Evolutionary conservation across 2,113 vertebrate species (phyloP).

Genomic region (Paralichthys olivaceus): DNA sequence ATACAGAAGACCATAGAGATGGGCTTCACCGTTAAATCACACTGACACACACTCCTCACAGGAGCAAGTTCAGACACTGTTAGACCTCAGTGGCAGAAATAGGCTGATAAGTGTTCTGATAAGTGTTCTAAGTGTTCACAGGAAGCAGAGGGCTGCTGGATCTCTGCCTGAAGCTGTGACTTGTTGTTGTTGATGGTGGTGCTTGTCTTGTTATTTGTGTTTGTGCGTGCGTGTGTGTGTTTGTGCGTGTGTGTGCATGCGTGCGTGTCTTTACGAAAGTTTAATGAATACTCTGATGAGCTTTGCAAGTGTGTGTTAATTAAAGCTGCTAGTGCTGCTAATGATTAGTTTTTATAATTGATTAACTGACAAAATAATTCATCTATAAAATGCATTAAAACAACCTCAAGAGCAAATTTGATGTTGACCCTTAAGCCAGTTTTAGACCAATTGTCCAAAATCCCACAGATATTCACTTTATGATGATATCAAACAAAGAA

Average conservation of each 20-base stretch:
- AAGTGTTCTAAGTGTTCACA: conserved; percentile 10
- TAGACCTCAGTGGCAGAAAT: conserved; percentile 21
- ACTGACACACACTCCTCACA: conserved; percentile 12
- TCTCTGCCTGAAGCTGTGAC: conserved; percentile 13
- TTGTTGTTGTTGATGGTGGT: background rate
- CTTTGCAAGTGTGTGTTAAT: conserved; percentile 1
- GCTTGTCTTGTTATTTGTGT: background rate
- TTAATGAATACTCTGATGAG: background rate
- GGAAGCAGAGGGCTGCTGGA: conserved; percentile 10
- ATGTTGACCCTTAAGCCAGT: background rate
- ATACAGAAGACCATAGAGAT: conserved; percentile 6
- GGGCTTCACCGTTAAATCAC: conserved; percentile 19
- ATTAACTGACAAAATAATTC: background rate
- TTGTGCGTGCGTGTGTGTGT: too few relatives aligned
- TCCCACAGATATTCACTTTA: background rate
- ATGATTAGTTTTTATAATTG: background rate
- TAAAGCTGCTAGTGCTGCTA: background rate
- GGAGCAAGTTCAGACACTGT: conserved; percentile 10
- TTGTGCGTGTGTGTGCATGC: too few relatives aligned
- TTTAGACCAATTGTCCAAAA: too few relatives aligned
- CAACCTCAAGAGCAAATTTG: background rate
- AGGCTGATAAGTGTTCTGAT: conserved; percentile 29
- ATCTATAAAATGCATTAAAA: background rate
- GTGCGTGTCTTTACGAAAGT: background rate
- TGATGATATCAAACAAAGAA: background rate